Percentiles rank a stretch among this genome's conserved stretches.
Evolutionary conservation across 2,888 invertebrate species (phyloP).

Genomic region (Patella depressa): DNA sequence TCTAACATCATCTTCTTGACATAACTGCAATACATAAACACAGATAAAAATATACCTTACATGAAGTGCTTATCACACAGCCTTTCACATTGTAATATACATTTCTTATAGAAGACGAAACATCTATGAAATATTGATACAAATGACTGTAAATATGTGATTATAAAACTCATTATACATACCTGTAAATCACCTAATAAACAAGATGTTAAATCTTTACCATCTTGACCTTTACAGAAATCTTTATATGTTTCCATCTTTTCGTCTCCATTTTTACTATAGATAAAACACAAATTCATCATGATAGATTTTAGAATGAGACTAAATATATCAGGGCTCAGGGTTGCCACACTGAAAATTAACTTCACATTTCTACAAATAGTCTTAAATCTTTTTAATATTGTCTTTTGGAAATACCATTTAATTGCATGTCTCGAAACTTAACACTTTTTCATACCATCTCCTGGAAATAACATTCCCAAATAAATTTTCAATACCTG

Average conservation of each 20-base stretch:
- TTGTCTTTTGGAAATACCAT: too few species aligned
- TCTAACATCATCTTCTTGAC: slow-evolving; percentile 90
- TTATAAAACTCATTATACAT: slow-evolving; percentile 26
- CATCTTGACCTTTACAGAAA: slow-evolving; percentile 84
- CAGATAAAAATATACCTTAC: background rate
- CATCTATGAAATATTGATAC: background rate
- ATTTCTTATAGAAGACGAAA: background rate
- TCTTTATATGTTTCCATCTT: slow-evolving; percentile 90
- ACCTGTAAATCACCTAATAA: slow-evolving; percentile 86
- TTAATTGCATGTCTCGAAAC: too few species aligned
- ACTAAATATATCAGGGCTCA: too few species aligned
- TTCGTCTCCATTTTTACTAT: slow-evolving; percentile 76
- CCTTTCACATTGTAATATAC: background rate
- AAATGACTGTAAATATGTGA: background rate
- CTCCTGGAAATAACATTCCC: background rate
- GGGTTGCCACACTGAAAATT: too few species aligned
- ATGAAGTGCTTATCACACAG: background rate
- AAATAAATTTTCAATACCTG: background rate
- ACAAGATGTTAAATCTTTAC: slow-evolving; percentile 69
- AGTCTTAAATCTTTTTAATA: too few species aligned
- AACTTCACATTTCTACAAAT: too few species aligned
- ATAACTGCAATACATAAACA: slow-evolving; percentile 74
- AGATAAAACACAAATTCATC: slow-evolving; percentile 29
- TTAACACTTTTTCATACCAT: background rate
- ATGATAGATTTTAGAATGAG: too few species aligned